These are phyloP conservation scores for Hemicordylus capensis DNA, from an alignment of 2,113 vertebrate genomes.

Conservation along the genomic window DNA sequence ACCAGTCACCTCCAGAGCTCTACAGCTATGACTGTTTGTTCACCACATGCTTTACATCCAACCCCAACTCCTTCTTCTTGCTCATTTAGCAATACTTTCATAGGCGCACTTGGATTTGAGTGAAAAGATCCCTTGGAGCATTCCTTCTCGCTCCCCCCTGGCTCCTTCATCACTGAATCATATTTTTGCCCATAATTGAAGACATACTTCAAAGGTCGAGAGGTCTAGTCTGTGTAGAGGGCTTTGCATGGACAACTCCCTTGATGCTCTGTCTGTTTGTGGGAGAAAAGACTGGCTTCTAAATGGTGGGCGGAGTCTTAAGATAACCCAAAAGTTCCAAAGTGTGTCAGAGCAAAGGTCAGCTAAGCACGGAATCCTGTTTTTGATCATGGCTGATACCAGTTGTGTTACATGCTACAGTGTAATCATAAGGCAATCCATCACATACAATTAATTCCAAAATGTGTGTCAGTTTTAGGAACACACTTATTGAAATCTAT, in stretches of 20 bases:
- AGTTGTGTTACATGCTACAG: too few species aligned
- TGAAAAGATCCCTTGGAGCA: conserved; percentile 26
- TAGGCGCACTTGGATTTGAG: neutral
- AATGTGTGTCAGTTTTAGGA: too few species aligned
- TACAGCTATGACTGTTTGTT: neutral
- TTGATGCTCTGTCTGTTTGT: neutral
- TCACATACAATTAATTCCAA: too few species aligned
- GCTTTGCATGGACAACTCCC: conserved; percentile 8
- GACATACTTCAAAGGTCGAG: conserved; percentile 38
- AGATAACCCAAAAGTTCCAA: neutral
- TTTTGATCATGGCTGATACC: too few species aligned
- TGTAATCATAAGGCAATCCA: too few species aligned
- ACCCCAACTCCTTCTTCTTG: conserved; percentile 29
- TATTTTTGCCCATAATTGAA: conserved; percentile 40
- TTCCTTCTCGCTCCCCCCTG: conserved; percentile 16
- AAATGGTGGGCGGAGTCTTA: neutral
- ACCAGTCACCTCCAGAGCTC: neutral
- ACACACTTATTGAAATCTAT: too few species aligned
- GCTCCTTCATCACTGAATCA: conserved; percentile 38
- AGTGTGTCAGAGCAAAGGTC: neutral
- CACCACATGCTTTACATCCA: conserved; percentile 24
- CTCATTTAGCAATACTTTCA: conserved; percentile 24
- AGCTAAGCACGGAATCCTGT: neutral
- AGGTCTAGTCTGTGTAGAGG: accelerated
- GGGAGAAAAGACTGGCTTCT: neutral